Evolutionary conservation across 2,888 invertebrate genomes (phyloP).

Genomic region (Sturmia bella): DNA sequence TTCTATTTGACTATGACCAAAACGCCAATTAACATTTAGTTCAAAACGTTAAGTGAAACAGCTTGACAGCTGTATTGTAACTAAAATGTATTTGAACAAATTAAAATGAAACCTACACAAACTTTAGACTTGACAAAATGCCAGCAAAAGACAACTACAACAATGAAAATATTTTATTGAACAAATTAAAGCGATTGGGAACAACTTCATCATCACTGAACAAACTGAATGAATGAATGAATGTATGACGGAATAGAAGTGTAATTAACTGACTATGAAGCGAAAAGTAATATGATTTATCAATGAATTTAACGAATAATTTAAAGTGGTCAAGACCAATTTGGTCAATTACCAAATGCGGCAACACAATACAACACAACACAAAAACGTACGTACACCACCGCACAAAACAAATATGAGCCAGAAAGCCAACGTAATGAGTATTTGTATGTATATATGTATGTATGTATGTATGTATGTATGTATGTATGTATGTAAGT

Average conservation of each 20-base stretch:
- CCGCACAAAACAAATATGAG: neutral
- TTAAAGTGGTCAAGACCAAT: slow-evolving; percentile 19
- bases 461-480: neutral
- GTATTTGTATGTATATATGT: too few relatives aligned
- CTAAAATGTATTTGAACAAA: slow-evolving; percentile 7
- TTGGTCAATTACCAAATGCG: slow-evolving; percentile 2
- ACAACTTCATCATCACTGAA: slow-evolving; percentile 49
- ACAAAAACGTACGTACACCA: neutral
- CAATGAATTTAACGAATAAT: slow-evolving; percentile 50
- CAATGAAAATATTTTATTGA: neutral
- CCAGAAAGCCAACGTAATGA: neutral
- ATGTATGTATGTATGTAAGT: neutral
- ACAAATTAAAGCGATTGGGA: slow-evolving; percentile 13
- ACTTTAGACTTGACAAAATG: slow-evolving; percentile 58
- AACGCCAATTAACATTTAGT: slow-evolving; percentile 30
- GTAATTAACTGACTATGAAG: slow-evolving; percentile 19
- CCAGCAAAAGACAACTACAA: slow-evolving; percentile 15
- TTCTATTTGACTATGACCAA: slow-evolving; percentile 2
- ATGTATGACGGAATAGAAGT: slow-evolving; percentile 26
- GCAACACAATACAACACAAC: too few relatives aligned
- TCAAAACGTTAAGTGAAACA: slow-evolving; percentile 11
- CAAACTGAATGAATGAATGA: slow-evolving; percentile 3
- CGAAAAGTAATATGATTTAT: slow-evolving; percentile 44
- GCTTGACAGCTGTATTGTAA: slow-evolving; percentile 29
- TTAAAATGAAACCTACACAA: slow-evolving; percentile 51